A percentile compares a stretch with the other conserved stretches of the same genome.
phyloP scores from a whole-genome alignment of 2,113 vertebrate species.

The Pseudonaja textilis region DNA sequence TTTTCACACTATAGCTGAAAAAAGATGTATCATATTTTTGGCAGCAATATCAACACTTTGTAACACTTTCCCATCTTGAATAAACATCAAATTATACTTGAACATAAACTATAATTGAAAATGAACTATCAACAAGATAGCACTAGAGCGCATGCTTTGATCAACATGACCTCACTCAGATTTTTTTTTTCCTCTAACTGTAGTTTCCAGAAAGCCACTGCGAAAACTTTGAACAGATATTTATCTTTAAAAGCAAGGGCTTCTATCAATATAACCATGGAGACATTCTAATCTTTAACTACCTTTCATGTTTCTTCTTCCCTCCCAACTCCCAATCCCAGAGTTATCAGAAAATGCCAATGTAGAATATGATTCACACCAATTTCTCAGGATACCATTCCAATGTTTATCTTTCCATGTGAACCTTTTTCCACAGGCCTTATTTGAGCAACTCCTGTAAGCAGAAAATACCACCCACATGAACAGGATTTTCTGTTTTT shows the following conservation, averaged over 20 bases:
- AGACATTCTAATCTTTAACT: neutral
- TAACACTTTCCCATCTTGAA: neutral
- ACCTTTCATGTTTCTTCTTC: neutral
- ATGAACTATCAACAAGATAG: neutral
- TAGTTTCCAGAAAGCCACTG: neutral
- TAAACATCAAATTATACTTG: neutral
- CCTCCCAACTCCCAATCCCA: neutral
- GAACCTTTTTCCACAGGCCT: constrained; percentile 22
- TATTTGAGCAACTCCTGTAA: constrained; percentile 14
- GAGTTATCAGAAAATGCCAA: neutral
- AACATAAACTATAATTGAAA: neutral
- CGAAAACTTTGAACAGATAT: neutral
- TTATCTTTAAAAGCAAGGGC: neutral
- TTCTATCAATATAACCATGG: neutral
- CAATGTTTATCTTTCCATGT: constrained; percentile 18
- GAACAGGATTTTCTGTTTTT: neutral
- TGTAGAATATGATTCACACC: neutral
- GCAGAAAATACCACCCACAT: neutral
- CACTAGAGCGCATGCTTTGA: neutral
- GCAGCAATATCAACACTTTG: neutral
- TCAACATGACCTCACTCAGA: neutral
- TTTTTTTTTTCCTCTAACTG: neutral
- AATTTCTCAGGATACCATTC: neutral
- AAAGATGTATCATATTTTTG: neutral
- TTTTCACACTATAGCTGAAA: neutral